Evolutionary conservation across 2,797 vertebrate species (phyloP), one percentile per base, ranked within the genome.

Genomic region (Hippoglossus hippoglossus): DNA sequence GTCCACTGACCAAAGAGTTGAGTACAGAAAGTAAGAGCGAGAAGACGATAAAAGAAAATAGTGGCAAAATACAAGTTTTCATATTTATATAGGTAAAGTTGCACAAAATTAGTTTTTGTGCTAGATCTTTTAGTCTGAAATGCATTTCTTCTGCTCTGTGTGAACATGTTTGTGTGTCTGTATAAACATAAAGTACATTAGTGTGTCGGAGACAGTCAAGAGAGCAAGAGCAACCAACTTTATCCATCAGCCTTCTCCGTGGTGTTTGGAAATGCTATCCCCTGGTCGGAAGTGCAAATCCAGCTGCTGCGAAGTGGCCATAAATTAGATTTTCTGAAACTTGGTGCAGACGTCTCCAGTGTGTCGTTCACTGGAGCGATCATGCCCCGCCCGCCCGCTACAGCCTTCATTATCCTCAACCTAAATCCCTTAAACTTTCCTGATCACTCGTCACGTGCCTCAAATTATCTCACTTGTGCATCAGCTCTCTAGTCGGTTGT

Each of bases 221-320:
- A 51, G 39, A 74, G 64, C 44, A 39, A 67, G 22, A 80, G 46
- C 3, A 26, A 71, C 71, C 51, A 52, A 63, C 61, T 60, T 46
- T 71, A 73, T 80, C 80, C 80, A 76, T 79, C 80, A 76, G 62
- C 61, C 66, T 63, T 71, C 73, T 72, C 60, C 18, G 0, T 63
- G 81, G 81, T 92, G 81, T 90, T 93, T 92, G 87, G 87, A 93
- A 94, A 95, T 68, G 72, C 71, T 86, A 94, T 93, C 90, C 90
- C 67, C 81, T 67, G 83, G 89, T 93, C 90, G 93, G 94, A 94
- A 94, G 93, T 94, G 87, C 87, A 93, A 93, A 92, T 93, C 87
- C 93, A 91, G 90, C 90, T 92, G 93, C 91, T 82, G 91, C 79
- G 70, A 92, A 88, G 89, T 83, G 83, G 85, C 75, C 79, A 92